Base-by-base conservation (phyloP, 2,888 invertebrate genomes). In the Nymphalis c-album region DNA sequence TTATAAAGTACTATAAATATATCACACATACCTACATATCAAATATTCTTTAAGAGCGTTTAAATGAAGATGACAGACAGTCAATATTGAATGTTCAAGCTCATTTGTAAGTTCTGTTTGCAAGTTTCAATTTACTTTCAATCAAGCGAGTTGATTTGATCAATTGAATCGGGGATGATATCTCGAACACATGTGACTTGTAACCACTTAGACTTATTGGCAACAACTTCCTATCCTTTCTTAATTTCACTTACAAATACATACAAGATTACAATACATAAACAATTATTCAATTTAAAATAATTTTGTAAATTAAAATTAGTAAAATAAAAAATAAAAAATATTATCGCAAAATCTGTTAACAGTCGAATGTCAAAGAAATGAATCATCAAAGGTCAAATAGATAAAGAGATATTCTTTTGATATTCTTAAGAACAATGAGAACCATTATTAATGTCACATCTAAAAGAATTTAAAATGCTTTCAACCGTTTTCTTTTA, bases 111-210 rank as follows among this genome's bases (percentile, higher is more conserved):
- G 60, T 50, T 50, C 31, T 51, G 67, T 67, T 65, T 63, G 55
- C 67, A 71, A 69, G 61, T 69, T 61, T 60, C 69, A 63, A 71
- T 71, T 68, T 63, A 60, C 50, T 60, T 63, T 63, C 68, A 71
- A 69, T 72, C 59, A 64, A 66, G 60, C 61, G 22, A 64, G 48
- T 64, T 69, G 67, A 69, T 66, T 61, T 50, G 63, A 64, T 67
- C 63, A 71, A 69, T 64, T 73, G 66, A 67, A 64, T 67, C 63
- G 71, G 57, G 62, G 60, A 63, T 60, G 50, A 63, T 51, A 63
- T 63, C 58, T 58, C 48, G 31, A 45, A 50, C 63, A 57, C 48
- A 22, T 22, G 46, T 46, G 53, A 45, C 57, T 57, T 45, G 51
- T 47, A 50, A 50, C 57, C 55, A 60, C 55, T 63, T 47, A 4